Percentiles rank a stretch among this genome's conserved stretches.
Evolutionary conservation across 1,140 invertebrate species (phyloP).

Genomic region (Pinna nobilis): DNA sequence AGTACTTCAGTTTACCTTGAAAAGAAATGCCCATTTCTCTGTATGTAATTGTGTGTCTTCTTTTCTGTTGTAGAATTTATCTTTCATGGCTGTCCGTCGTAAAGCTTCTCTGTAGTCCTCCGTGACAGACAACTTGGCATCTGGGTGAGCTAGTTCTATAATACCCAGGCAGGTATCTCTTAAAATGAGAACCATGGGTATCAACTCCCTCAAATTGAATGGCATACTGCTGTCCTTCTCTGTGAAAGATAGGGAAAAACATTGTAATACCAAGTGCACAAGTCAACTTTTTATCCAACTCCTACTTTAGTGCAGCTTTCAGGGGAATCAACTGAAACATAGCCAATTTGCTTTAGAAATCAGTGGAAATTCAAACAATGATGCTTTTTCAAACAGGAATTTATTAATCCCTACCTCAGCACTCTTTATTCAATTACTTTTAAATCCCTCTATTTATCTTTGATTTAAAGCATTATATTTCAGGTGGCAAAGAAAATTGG

Average conservation of each 20-base stretch:
- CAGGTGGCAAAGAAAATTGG: too few species aligned
- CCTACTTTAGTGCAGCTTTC: too few species aligned
- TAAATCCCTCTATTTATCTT: too few species aligned
- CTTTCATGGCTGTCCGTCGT: slow-evolving; percentile 51
- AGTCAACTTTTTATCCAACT: too few species aligned
- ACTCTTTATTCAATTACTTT: too few species aligned
- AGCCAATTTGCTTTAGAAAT: too few species aligned
- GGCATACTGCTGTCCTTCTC: slow-evolving; percentile 75
- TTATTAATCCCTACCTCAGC: too few species aligned
- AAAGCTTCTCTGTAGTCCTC: slow-evolving; percentile 72
- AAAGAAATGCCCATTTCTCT: slow-evolving; percentile 79
- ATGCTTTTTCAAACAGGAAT: too few species aligned
- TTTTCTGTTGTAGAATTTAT: slow-evolving; percentile 34
- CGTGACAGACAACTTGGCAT: slow-evolving; percentile 79
- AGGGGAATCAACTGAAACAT: too few species aligned
- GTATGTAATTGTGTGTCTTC: slow-evolving; percentile 50
- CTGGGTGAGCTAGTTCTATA: slow-evolving; percentile 92
- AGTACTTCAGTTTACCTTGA: slow-evolving; percentile 78
- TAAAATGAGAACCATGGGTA: slow-evolving; percentile 74
- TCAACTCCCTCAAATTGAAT: slow-evolving; percentile 75
- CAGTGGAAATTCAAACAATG: too few species aligned
- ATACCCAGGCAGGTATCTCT: slow-evolving; percentile 89
- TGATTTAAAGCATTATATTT: too few species aligned
- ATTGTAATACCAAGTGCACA: too few species aligned
- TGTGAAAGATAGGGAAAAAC: slow-evolving; percentile 24